A percentile compares a stretch with the other conserved stretches of the same genome.
Evolutionary conservation across 2,113 vertebrate species (phyloP).

Genomic region (Dipodomys merriami): DNA sequence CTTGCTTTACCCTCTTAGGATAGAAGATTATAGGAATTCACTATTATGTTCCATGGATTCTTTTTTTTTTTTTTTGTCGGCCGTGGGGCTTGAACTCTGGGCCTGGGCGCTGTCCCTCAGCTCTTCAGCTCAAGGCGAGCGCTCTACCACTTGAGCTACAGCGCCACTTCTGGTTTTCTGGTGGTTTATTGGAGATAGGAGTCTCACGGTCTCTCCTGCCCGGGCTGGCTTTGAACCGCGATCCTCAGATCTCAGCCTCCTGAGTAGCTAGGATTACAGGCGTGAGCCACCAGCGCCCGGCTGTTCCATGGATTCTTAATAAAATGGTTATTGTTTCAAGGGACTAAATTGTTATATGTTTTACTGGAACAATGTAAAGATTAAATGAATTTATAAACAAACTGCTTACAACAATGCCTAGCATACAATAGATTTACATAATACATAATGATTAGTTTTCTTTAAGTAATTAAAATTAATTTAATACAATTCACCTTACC

Average conservation of each 20-base stretch:
- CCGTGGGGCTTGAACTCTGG: too few relatives aligned
- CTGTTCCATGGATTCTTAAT: background rate
- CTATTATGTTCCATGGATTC: background rate
- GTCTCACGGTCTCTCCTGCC: too few relatives aligned
- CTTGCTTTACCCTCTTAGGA: background rate
- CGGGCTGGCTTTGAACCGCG: too few relatives aligned
- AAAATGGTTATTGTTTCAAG: slow-evolving; percentile 54
- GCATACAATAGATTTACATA: slow-evolving; percentile 16
- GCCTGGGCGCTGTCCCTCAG: too few relatives aligned
- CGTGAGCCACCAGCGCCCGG: too few relatives aligned
- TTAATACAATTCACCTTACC: slow-evolving; percentile 86
- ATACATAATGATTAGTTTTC: slow-evolving; percentile 2
- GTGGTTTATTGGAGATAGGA: too few relatives aligned
- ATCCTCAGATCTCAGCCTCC: too few relatives aligned
- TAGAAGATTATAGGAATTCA: background rate
- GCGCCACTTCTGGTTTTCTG: too few relatives aligned
- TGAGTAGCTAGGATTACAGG: background rate
- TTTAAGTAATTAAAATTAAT: slow-evolving; percentile 58
- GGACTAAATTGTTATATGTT: background rate
- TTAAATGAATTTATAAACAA: slow-evolving; percentile 34
- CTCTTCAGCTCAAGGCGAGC: too few relatives aligned
- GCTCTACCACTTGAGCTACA: too few relatives aligned
- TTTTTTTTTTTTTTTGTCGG: too few relatives aligned
- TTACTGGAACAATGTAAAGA: background rate
- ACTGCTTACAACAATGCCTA: slow-evolving; percentile 52